Conservation (phyloP, 2,113 vertebrate genomes). For the Struthidea cinerea region DNA sequence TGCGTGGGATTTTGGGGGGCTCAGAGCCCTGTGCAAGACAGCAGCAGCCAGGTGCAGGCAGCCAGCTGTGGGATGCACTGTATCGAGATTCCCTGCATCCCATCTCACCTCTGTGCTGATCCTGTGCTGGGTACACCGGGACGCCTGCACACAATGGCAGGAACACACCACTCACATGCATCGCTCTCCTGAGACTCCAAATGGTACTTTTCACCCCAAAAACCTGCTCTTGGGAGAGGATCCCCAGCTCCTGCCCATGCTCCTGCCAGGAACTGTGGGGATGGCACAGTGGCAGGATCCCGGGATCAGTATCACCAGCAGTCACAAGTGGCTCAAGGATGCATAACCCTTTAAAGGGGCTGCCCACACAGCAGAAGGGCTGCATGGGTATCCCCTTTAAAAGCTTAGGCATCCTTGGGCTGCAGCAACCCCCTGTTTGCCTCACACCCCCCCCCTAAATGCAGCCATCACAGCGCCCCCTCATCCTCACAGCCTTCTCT, state of each 20-base stretch:
- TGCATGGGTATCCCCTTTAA: not conserved
- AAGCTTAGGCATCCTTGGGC: not conserved
- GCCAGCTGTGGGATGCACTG: not conserved
- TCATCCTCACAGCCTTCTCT: not conserved
- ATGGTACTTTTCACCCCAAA: not conserved
- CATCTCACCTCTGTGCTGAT: not conserved
- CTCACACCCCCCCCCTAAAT: not conserved
- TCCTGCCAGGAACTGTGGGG: not conserved
- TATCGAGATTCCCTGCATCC: not conserved
- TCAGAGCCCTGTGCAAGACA: not conserved
- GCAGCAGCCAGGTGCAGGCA: not conserved
- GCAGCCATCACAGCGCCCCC: not conserved
- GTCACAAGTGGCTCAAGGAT: not conserved
- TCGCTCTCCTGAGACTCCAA: not conserved
- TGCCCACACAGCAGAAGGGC: not conserved
- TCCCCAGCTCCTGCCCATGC: not conserved
- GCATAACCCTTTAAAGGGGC: not conserved
- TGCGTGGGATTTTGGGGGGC: rapidly evolving
- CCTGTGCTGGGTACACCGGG: rapidly evolving
- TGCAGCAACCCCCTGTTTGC: not conserved
- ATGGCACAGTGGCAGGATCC: rapidly evolving
- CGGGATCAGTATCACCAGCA: rapidly evolving
- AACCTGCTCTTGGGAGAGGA: not conserved
- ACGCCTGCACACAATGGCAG: not conserved
- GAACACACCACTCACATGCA: not conserved